Base-by-base conservation (phyloP, 1,140 invertebrate genomes). In the Hormaphis cornu region DNA sequence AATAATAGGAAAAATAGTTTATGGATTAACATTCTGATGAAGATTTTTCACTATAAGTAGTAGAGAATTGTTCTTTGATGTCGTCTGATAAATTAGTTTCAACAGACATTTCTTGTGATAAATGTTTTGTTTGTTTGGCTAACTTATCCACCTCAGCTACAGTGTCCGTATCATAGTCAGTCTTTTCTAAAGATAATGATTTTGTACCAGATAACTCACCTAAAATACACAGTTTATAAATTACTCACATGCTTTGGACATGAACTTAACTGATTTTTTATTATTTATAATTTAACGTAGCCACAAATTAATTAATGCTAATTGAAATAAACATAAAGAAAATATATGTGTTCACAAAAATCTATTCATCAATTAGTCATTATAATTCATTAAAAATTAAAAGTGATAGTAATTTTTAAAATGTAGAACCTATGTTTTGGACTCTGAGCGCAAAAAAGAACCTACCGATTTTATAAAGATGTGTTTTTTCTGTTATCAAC, bases 121-220 rank as follows among this genome's bases (percentile, higher is more conserved):
- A 22, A 16, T 48, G 48, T 16, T 50, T 33, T 33, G 61, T 48
- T 48, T 37, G 26, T 22, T 66, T 66, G 16, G 90, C 89, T 74
- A 95, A 84, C 70, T 91, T 85, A 78, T 96, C 93, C 20, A 95
- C 81, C 80, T 95, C 92, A n/a, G 92, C 92, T 24, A 89, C 91
- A 24, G 91, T 92, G 78, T 95, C 92, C 12, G 89, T 89, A 63
- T 91, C 83, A 79, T 93, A 89, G 4, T 87, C 82, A 73, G 84
- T 74, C 44, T 69, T 53, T 2, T 30, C 48, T 12, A 48, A 10
- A 35, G 58, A 66, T 16, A 69, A 33, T n/a, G 37, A 46, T 59
- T 59, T 71, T 28, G 44, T 61, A 28, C 71, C 56, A 66, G 74
- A 73, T 71, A 72, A 75, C 72, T 58, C 76, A 52, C 10, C 73